These are phyloP conservation scores for Melanotaenia boesemani DNA, from an alignment of 2,797 vertebrate genomes.

Conservation along the genomic window DNA sequence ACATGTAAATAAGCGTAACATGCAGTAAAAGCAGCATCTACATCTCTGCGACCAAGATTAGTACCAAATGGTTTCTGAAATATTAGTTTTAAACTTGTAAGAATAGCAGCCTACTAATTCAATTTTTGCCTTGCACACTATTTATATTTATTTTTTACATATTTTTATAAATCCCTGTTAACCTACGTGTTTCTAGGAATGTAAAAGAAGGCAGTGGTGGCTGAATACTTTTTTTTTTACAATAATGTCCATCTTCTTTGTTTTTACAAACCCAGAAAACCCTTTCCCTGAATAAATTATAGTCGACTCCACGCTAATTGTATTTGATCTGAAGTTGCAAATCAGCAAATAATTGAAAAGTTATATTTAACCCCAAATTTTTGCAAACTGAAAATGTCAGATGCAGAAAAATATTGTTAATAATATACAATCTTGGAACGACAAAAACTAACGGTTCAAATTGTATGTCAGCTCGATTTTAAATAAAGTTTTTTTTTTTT, in stretches of 20 bases:
- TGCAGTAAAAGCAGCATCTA: too few relatives aligned
- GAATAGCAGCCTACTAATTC: too few relatives aligned
- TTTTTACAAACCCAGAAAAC: not conserved
- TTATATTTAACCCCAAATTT: not conserved
- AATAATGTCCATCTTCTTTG: too few relatives aligned
- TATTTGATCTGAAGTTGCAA: not conserved
- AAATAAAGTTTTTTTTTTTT: slow-evolving; percentile 69
- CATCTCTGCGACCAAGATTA: too few relatives aligned
- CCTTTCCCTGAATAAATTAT: not conserved
- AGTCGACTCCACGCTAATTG: not conserved
- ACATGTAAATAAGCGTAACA: too few relatives aligned
- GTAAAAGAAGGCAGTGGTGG: too few relatives aligned
- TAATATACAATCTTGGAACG: not conserved
- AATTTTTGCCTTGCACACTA: too few relatives aligned
- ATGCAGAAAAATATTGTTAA: not conserved
- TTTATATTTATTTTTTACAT: too few relatives aligned
- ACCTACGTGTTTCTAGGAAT: too few relatives aligned
- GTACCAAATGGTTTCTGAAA: too few relatives aligned
- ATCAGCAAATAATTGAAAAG: not conserved
- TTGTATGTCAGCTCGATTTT: not conserved
- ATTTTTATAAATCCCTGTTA: not conserved
- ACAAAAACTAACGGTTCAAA: not conserved
- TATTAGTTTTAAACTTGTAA: too few relatives aligned
- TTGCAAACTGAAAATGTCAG: not conserved
- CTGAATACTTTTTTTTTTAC: too few relatives aligned